phyloP scores from a whole-genome alignment of 2,797 vertebrate species.

The Eptatretus atami region DNA sequence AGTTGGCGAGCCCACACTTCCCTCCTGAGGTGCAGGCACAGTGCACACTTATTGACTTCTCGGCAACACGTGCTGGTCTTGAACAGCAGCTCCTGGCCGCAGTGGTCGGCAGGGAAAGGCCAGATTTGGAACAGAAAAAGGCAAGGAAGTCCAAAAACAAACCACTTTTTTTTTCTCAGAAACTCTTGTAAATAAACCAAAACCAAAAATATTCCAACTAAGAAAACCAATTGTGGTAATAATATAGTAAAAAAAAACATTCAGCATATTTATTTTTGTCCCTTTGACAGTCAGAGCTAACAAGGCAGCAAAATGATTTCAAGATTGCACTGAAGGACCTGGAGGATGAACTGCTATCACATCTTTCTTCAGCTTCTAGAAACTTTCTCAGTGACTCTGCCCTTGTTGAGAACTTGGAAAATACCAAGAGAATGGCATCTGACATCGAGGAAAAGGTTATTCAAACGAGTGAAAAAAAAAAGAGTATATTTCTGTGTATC shows the following conservation, averaged over 20 bases:
- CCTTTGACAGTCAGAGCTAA: slow-evolving; percentile 39
- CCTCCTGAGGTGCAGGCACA: slow-evolving; percentile 84
- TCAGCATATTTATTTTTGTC: not conserved
- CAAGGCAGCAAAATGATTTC: slow-evolving; percentile 67
- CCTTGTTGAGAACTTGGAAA: slow-evolving; percentile 65
- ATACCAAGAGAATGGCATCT: slow-evolving; percentile 47
- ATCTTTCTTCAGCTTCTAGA: slow-evolving; percentile 53
- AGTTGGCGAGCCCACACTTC: slow-evolving; percentile 69
- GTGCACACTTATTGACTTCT: slow-evolving; percentile 81
- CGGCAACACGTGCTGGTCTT: slow-evolving; percentile 43
- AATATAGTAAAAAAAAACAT: not conserved
- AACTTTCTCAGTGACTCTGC: slow-evolving; percentile 60
- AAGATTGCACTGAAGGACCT: slow-evolving; percentile 77
- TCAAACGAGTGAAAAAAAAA: too few species aligned
- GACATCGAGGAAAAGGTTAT: slow-evolving; percentile 57
- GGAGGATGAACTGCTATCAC: slow-evolving; percentile 59
- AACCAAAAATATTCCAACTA: not conserved
- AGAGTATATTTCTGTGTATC: too few species aligned
- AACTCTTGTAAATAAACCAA: not conserved
- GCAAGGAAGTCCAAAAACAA: slow-evolving; percentile 13
- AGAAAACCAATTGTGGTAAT: not conserved
- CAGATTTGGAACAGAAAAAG: slow-evolving; percentile 69
- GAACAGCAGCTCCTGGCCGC: slow-evolving; percentile 69
- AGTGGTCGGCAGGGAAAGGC: slow-evolving; percentile 57
- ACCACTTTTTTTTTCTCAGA: too few species aligned